Percentiles rank a stretch among this genome's conserved stretches.
Evolutionary conservation across 2,888 invertebrate genomes (phyloP).

Genomic region (Patella depressa): DNA sequence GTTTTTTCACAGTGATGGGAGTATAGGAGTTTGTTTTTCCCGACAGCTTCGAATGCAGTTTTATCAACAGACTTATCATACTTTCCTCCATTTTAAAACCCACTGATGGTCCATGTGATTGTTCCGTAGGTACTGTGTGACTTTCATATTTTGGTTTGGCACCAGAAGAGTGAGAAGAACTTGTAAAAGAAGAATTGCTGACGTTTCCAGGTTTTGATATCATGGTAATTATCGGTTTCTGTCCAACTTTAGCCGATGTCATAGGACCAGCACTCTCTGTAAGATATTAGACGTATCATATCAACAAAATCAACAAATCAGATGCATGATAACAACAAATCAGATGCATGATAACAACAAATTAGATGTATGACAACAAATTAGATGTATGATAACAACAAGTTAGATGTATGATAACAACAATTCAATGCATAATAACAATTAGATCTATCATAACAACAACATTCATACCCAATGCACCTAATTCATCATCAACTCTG

Average conservation of each 20-base stretch:
- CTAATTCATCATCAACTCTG: too few species aligned
- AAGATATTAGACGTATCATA: slow-evolving; percentile 10
- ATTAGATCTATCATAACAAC: too few species aligned
- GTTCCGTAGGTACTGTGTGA: slow-evolving; percentile 52
- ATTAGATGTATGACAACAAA: too few species aligned
- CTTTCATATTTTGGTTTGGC: slow-evolving; percentile 50
- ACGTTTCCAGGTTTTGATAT: neutral
- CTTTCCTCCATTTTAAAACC: slow-evolving; percentile 74
- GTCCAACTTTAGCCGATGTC: slow-evolving; percentile 55
- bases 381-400: too few species aligned
- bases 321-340: neutral
- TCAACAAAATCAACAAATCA: too few species aligned
- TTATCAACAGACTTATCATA: slow-evolving; percentile 88
- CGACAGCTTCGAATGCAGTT: slow-evolving; percentile 90
- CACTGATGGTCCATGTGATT: slow-evolving; percentile 43
- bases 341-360: too few species aligned
- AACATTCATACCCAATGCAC: too few species aligned
- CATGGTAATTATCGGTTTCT: slow-evolving; percentile 3
- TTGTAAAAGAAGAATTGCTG: neutral
- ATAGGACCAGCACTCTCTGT: slow-evolving; percentile 55
- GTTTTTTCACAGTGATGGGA: slow-evolving; percentile 40
- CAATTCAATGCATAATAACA: too few species aligned
- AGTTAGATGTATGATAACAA: too few species aligned
- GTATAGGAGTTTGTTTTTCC: slow-evolving; percentile 84
- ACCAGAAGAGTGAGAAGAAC: neutral